Percentiles rank a stretch among this genome's conserved stretches.
phyloP scores from a whole-genome alignment of 64 coral and sea anemone genomes.

The Montipora capricornis region DNA sequence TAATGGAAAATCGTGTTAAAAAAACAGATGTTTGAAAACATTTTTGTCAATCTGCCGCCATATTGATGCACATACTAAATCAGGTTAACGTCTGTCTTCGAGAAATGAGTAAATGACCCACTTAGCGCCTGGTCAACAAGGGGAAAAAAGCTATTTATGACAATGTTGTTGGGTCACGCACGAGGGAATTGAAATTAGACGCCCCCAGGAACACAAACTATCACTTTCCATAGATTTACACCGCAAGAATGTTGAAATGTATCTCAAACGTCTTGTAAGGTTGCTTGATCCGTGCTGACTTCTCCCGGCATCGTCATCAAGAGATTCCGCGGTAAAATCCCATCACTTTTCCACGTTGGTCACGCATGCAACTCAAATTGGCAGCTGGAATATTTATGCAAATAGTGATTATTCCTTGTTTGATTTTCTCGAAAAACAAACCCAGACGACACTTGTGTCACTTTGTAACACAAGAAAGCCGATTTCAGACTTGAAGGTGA shows the following conservation, averaged over 20 bases:
- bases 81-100: slow-evolving; percentile 26
- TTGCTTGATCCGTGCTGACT: slow-evolving; percentile 9
- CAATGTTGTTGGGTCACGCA: slow-evolving; percentile 6
- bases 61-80: neutral
- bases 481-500: neutral
- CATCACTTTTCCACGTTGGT: neutral
- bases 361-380: slow-evolving; percentile 4
- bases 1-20: neutral
- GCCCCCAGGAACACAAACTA: neutral
- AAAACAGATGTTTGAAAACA: neutral
- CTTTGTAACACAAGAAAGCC: slow-evolving; percentile 38
- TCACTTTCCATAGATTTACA: neutral
- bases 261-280: neutral
- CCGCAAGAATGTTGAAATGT: slow-evolving; percentile 33
- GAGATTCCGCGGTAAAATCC: neutral
- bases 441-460: slow-evolving; percentile 21
- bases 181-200: neutral
- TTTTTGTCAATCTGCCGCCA: neutral
- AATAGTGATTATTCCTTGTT: slow-evolving; percentile 36
- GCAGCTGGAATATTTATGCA: slow-evolving; percentile 51
- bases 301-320: neutral
- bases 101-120: slow-evolving; percentile 31
- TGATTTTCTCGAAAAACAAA: slow-evolving; percentile 1
- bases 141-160: slow-evolving; percentile 25
- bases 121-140: slow-evolving; percentile 39